Base-by-base conservation (phyloP, 2,888 invertebrate genomes). In the Drosophila borealis region DNA sequence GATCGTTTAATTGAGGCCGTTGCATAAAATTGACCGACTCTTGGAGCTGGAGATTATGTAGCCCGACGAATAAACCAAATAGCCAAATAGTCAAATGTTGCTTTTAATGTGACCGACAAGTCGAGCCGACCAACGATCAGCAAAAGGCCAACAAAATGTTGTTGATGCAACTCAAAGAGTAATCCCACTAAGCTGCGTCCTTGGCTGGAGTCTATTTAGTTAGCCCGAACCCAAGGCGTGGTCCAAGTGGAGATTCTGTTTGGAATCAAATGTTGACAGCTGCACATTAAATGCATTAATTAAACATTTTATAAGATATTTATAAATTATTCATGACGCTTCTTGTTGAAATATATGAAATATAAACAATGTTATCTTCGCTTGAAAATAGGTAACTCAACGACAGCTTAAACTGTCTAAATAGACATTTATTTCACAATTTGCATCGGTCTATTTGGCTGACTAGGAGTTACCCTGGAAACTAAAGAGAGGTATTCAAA, bases 1-100 rank as follows among this genome's bases (percentile, higher is more conserved):
- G 70, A 50, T 49, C 63, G 84, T 48, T 60, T 61, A 84, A 85
- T 88, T 88, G 82, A 78, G 81, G 88, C 61, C 88, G 72, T 64
- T 85, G 81, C 81, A 82, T 82, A 88, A 72, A 85, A 62, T 88
- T 82, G 88, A 82, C 88, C 81, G 81, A 72, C 56, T 70, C 62
- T 69, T 60, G 21, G 17, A 66, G 48, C 50, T 45, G 57, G 21
- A 45, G 60, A 72, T 85, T 69, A 68, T 88, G 81, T 82, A 88
- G 85, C 65, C 79, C 72, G 61, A 66, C 85, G 72, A 78, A 71
- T 85, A 84, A 81, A 69, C 67, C 75, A 78, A 71, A 69, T 53
- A 59, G 57, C 61, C 50, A n/a, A n/a, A n/a, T n/a, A n/a, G 46
- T 64, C 73, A 61, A 34, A 45, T 55, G 14, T 51, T 4, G 60